Conservation (phyloP, 1,140 invertebrate genomes). For the Macrostomum lignano region DNA sequence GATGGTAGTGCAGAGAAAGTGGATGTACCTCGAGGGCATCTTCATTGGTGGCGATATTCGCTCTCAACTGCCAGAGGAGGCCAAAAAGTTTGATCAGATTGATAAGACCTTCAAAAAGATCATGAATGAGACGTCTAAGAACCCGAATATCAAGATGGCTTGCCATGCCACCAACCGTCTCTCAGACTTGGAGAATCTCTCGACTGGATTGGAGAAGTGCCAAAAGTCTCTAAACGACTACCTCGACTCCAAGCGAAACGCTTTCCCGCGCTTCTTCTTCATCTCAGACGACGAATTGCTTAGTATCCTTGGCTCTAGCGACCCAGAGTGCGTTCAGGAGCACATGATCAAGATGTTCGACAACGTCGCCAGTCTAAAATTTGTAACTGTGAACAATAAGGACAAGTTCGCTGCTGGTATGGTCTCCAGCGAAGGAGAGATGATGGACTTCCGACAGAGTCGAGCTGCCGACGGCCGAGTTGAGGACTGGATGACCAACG, state of each 20-base stretch:
- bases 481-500: constrained; percentile 61
- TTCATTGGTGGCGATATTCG: constrained; percentile 59
- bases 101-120: constrained; percentile 37
- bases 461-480: constrained; percentile 39
- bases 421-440: constrained; percentile 53
- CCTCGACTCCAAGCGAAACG: constrained; percentile 48
- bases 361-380: constrained; percentile 44
- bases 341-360: constrained; percentile 76
- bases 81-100: constrained; percentile 56
- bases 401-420: constrained; percentile 41
- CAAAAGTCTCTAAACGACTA: constrained; percentile 67
- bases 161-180: constrained; percentile 42
- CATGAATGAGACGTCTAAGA: constrained; percentile 48
- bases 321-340: constrained; percentile 48
- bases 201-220: constrained; percentile 46
- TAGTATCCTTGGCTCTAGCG: constrained; percentile 53
- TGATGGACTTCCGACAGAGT: constrained; percentile 44
- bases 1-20: constrained; percentile 51
- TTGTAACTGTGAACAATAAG: constrained; percentile 35
- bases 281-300: constrained; percentile 67
- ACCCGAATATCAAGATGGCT: constrained; percentile 41
- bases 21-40: constrained; percentile 63
- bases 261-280: constrained; percentile 66
- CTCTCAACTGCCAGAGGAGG: constrained; percentile 41
- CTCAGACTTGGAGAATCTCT: constrained; percentile 42